Conservation (phyloP, 2,797 vertebrate species). For the Anisognathus igniventris region DNA sequence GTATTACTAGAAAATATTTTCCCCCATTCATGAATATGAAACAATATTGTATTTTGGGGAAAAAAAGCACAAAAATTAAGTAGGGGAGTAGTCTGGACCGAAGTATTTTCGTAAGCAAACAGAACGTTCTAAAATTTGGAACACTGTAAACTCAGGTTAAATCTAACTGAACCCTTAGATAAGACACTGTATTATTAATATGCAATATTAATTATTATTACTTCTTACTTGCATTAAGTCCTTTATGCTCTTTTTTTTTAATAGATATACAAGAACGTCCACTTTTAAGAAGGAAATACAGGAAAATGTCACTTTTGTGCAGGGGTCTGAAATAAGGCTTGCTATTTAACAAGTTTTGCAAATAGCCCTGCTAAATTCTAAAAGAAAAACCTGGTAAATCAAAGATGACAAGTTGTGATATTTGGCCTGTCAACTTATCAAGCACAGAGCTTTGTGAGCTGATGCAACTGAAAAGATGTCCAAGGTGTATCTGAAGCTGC, state of each 20-base stretch:
- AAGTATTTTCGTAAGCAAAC: neutral
- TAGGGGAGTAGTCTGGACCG: neutral
- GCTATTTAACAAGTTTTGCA: neutral
- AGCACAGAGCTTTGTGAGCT: neutral
- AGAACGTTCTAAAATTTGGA: neutral
- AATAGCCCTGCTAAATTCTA: neutral
- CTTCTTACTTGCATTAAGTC: neutral
- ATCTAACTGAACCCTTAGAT: neutral
- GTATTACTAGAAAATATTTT: neutral
- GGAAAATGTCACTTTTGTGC: neutral
- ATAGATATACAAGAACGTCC: neutral
- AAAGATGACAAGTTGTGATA: neutral
- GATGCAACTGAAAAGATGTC: neutral
- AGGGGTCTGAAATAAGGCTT: neutral
- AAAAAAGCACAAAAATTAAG: neutral
- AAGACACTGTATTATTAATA: neutral
- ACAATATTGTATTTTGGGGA: neutral
- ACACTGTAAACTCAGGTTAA: neutral
- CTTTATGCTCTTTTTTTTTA: neutral
- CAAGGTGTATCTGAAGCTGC: neutral
- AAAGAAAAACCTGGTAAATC: neutral
- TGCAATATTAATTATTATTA: neutral
- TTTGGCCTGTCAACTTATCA: neutral
- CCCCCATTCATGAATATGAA: neutral
- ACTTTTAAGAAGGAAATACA: neutral